Evolutionary conservation across 2,797 vertebrate species (phyloP).

Genomic region (Microctenopoma steveboyesi): DNA sequence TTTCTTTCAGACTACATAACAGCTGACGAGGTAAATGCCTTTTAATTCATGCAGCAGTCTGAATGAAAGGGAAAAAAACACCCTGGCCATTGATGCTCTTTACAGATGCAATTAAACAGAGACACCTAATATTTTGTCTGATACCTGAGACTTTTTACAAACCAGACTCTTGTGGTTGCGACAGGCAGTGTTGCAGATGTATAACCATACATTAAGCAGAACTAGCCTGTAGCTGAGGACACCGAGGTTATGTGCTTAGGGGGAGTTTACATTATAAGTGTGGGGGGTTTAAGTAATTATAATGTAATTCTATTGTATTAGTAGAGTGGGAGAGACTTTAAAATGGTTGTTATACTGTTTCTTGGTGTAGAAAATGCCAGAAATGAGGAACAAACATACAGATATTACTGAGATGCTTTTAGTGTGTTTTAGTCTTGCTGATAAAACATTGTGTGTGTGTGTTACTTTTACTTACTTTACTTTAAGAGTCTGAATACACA

Average conservation of each 20-base stretch:
- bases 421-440: not conserved
- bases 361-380: too few species aligned
- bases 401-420: not conserved
- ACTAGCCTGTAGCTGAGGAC: not conserved
- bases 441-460: not conserved
- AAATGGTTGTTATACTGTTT: not conserved
- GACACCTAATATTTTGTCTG: not conserved
- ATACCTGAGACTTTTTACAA: constrained; percentile 8
- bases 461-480: too few species aligned
- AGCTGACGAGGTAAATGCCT: not conserved
- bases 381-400: too few species aligned
- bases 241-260: not conserved
- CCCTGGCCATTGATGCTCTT: not conserved
- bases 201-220: not conserved
- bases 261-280: not conserved
- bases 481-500: not conserved
- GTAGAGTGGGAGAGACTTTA: not conserved
- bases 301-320: too few species aligned
- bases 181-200: not conserved
- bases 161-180: not conserved
- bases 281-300: too few species aligned
- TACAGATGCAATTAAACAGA: constrained; percentile 6
- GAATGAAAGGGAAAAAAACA: not conserved
- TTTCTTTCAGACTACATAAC: constrained; percentile 34
- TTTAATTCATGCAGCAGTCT: constrained; percentile 10